These are phyloP conservation scores for Apotomis betuletana DNA, from an alignment of 2,888 invertebrate species.

Conservation along the genomic window DNA sequence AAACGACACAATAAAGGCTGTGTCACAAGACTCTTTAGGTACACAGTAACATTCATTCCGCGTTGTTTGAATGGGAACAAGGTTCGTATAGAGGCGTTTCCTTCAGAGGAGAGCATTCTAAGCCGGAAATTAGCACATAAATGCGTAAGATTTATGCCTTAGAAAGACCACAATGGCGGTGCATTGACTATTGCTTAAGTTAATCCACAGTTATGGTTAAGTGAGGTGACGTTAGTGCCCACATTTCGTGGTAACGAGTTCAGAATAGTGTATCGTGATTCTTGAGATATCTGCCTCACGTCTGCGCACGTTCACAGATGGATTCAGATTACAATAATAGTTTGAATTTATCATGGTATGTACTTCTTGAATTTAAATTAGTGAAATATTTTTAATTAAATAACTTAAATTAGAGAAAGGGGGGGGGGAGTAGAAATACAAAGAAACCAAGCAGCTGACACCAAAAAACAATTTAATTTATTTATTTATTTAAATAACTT, in stretches of 20 bases:
- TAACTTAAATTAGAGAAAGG: no score
- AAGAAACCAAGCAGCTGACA: no score
- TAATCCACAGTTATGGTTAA: not conserved
- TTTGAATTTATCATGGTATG: no score
- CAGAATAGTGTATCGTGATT: not conserved
- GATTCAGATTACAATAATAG: no score
- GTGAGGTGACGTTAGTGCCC: not conserved
- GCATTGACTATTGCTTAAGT: not conserved
- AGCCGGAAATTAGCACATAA: constrained; percentile 37
- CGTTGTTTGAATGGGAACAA: constrained; percentile 18
- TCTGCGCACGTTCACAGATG: no score
- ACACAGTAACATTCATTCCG: constrained; percentile 15
- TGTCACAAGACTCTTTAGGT: constrained; percentile 9
- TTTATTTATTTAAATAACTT: no score
- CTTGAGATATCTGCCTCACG: not conserved
- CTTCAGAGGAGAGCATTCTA: constrained; percentile 22
- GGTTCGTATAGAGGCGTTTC: constrained; percentile 20
- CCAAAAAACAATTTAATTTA: no score
- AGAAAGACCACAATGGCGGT: constrained; percentile 20
- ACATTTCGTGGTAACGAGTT: not conserved
- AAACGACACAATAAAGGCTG: not conserved
- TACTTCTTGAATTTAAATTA: no score
- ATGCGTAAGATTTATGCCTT: constrained; percentile 31
- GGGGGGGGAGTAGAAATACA: no score
- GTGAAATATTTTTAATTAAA: no score